Conservation (phyloP, 2,888 invertebrate species). For the Lydus trimaculatus region DNA sequence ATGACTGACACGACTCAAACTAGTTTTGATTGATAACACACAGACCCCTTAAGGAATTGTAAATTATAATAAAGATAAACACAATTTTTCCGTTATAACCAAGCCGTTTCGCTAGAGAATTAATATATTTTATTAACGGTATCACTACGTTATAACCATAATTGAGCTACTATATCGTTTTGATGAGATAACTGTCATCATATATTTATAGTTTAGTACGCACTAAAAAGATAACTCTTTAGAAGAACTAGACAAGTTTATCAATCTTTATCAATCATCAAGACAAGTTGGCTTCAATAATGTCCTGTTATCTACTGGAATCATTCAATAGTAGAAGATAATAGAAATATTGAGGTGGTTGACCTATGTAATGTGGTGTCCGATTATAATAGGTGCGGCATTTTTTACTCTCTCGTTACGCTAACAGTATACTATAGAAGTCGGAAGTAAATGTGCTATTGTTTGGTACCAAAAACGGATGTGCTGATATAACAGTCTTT, state of each 20-base stretch:
- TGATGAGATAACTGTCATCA: background rate
- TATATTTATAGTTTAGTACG: no score
- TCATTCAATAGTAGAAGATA: background rate
- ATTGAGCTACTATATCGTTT: background rate
- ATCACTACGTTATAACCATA: background rate
- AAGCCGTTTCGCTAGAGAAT: background rate
- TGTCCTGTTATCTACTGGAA: background rate
- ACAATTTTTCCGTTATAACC: background rate
- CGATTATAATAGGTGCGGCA: conserved; percentile 29
- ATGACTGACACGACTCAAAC: background rate
- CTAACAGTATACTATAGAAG: conserved; percentile 17
- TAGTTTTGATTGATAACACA: background rate
- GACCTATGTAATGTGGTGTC: conserved; percentile 24
- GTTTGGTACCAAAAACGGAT: conserved; percentile 26
- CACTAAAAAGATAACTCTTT: no score
- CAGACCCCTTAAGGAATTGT: background rate
- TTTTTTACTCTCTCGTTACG: conserved; percentile 25
- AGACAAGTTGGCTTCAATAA: no score
- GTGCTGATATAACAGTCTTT: conserved; percentile 17
- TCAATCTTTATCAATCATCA: no score
- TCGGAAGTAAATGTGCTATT: conserved; percentile 25
- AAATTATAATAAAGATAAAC: background rate
- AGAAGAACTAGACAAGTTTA: background rate
- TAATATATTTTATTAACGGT: conserved; percentile 5
- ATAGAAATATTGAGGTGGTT: conserved; percentile 22